These are phyloP conservation scores for Nymphalis io DNA, from an alignment of 1,140 invertebrate genomes.

Conservation along the genomic window DNA sequence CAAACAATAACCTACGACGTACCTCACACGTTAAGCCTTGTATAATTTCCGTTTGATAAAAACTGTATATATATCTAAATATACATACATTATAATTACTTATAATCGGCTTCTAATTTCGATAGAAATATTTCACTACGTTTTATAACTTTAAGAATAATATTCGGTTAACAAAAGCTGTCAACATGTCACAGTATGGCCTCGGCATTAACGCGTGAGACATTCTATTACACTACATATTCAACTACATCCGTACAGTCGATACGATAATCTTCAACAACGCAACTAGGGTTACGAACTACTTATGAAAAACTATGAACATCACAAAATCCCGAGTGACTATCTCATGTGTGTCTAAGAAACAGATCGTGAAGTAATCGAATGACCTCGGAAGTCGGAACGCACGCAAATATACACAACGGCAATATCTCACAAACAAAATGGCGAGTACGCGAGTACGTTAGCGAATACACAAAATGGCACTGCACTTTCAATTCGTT, in stretches of 20 bases:
- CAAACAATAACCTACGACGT: slow-evolving; percentile 71
- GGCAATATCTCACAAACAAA: slow-evolving; percentile 42
- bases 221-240: slow-evolving; percentile 66
- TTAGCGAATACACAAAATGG: slow-evolving; percentile 39
- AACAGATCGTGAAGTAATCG: slow-evolving; percentile 24
- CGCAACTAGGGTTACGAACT: slow-evolving; percentile 58
- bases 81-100: neutral
- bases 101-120: neutral
- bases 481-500: slow-evolving; percentile 47
- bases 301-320: slow-evolving; percentile 66
- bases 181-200: neutral
- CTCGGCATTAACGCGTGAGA: slow-evolving; percentile 57
- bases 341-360: slow-evolving; percentile 44
- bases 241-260: slow-evolving; percentile 56
- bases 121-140: slow-evolving; percentile 5
- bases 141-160: slow-evolving; percentile 8
- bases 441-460: neutral
- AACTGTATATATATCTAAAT: neutral
- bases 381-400: slow-evolving; percentile 6
- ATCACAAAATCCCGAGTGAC: slow-evolving; percentile 57
- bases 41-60: neutral
- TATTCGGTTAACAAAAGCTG: neutral
- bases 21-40: slow-evolving; percentile 58
- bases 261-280: slow-evolving; percentile 69
- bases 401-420: slow-evolving; percentile 33